Conservation (phyloP, 2,888 invertebrate species). For the Mythimna vitellina region DNA sequence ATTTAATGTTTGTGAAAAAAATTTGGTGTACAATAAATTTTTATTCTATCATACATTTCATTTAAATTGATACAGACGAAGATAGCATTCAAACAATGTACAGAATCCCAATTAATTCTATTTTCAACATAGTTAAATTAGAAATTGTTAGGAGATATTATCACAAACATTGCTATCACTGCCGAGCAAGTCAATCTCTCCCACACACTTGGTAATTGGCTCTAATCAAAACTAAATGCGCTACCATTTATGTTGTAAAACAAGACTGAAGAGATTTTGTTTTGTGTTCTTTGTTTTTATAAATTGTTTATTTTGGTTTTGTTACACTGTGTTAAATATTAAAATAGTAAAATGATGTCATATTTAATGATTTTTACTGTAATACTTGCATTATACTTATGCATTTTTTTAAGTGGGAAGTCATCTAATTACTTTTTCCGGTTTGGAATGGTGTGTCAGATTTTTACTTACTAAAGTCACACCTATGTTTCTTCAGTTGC, state of each 20-base stretch:
- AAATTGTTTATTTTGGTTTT: slow-evolving; percentile 3
- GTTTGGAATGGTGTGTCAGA: too few relatives aligned
- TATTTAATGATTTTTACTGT: not conserved
- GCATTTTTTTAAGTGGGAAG: too few relatives aligned
- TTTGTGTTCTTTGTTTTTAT: not conserved
- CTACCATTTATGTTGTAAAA: slow-evolving; percentile 37
- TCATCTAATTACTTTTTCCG: too few relatives aligned
- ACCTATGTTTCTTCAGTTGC: too few relatives aligned
- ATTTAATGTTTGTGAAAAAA: too few relatives aligned
- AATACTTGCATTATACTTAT: not conserved
- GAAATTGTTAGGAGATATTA: slow-evolving; percentile 15
- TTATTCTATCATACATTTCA: too few relatives aligned
- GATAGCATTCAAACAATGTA: not conserved
- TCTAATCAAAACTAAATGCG: slow-evolving; percentile 54
- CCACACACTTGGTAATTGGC: slow-evolving; percentile 62
- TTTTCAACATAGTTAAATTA: not conserved
- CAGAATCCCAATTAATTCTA: slow-evolving; percentile 3
- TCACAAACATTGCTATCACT: slow-evolving; percentile 34
- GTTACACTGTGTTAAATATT: not conserved
- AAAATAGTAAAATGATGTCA: not conserved
- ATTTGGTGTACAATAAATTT: too few relatives aligned
- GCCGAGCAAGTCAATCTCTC: slow-evolving; percentile 45
- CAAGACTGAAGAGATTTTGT: slow-evolving; percentile 25
- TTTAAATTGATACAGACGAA: too few relatives aligned
- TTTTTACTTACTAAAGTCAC: too few relatives aligned